Percentiles rank a stretch among this genome's conserved stretches.
phyloP scores from a whole-genome alignment of 2,888 invertebrate species.

The Bombylius major region DNA sequence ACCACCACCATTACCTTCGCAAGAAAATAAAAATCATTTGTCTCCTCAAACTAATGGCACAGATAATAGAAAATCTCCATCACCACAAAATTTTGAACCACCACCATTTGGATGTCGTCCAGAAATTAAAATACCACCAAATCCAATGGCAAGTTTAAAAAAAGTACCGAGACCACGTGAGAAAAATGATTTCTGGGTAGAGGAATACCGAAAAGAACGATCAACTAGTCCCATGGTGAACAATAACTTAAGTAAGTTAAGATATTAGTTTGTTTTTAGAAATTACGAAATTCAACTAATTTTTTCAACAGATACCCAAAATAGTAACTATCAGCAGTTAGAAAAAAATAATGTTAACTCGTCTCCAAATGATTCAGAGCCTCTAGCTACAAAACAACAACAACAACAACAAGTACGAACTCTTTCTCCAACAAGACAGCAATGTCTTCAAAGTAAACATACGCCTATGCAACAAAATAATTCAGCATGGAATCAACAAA shows the following conservation, averaged over 20 bases:
- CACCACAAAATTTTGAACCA: constrained; percentile 40
- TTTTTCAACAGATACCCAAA: background rate
- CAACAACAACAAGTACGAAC: constrained; percentile 18
- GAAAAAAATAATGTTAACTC: no score
- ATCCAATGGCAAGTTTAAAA: constrained; percentile 55
- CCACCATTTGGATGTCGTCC: constrained; percentile 48
- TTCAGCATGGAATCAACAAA: constrained; percentile 14
- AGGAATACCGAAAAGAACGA: constrained; percentile 40
- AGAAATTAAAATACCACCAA: constrained; percentile 61
- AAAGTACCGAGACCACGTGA: constrained; percentile 57
- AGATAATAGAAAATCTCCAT: constrained; percentile 38
- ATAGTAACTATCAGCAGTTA: no score
- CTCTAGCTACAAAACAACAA: constrained; percentile 18
- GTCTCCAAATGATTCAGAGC: constrained; percentile 4
- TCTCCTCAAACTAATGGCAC: constrained; percentile 43
- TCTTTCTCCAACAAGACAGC: constrained; percentile 9
- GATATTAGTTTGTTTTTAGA: no score
- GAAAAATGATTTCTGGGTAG: constrained; percentile 48
- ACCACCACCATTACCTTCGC: constrained; percentile 34
- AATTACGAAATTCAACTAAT: no score
- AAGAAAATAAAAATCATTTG: constrained; percentile 30
- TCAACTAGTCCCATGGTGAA: constrained; percentile 35
- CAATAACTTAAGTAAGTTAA: constrained; percentile 2
- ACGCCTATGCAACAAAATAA: background rate
- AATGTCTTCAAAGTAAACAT: background rate